phyloP scores from a whole-genome alignment of 1,140 invertebrate species.

The Drosophila albomicans region DNA sequence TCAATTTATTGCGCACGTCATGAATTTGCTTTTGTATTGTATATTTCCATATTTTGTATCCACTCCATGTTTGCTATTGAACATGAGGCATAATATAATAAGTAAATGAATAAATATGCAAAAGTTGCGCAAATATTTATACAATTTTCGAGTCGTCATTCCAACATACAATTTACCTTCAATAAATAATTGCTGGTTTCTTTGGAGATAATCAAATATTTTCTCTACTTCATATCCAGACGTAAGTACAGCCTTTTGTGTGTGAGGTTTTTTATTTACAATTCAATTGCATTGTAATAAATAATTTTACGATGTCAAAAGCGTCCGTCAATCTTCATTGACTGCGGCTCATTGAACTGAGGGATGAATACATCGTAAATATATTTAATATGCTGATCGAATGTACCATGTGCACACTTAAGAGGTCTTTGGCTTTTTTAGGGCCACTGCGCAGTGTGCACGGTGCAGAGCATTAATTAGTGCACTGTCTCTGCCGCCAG shows the following conservation, averaged over 20 bases:
- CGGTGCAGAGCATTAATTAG: constrained; percentile 22
- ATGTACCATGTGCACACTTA: background rate
- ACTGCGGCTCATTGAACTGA: constrained; percentile 30
- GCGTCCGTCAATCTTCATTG: constrained; percentile 15
- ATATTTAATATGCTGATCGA: background rate
- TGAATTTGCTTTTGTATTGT: background rate
- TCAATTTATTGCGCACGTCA: too few relatives aligned
- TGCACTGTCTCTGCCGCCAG: constrained; percentile 26
- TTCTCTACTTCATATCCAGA: constrained; percentile 31
- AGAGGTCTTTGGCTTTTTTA: constrained; percentile 46
- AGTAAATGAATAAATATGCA: constrained; percentile 4
- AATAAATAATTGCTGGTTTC: constrained; percentile 39
- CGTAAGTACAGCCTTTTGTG: constrained; percentile 45
- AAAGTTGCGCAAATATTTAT: constrained; percentile 57
- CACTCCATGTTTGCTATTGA: constrained; percentile 11
- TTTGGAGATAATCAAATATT: constrained; percentile 60
- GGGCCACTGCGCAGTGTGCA: constrained; percentile 20
- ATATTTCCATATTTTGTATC: constrained; percentile 9
- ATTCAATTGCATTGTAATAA: constrained; percentile 61
- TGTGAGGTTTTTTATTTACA: constrained; percentile 38
- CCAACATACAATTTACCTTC: constrained; percentile 42
- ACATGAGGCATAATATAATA: constrained; percentile 5
- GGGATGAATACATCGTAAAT: background rate
- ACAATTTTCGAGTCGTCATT: constrained; percentile 46
- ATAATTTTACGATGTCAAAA: constrained; percentile 45